Percentiles rank a stretch among this genome's conserved stretches.
These are phyloP conservation scores for Empidonax traillii DNA, from an alignment of 2,113 vertebrate species.

Conservation along the genomic window DNA sequence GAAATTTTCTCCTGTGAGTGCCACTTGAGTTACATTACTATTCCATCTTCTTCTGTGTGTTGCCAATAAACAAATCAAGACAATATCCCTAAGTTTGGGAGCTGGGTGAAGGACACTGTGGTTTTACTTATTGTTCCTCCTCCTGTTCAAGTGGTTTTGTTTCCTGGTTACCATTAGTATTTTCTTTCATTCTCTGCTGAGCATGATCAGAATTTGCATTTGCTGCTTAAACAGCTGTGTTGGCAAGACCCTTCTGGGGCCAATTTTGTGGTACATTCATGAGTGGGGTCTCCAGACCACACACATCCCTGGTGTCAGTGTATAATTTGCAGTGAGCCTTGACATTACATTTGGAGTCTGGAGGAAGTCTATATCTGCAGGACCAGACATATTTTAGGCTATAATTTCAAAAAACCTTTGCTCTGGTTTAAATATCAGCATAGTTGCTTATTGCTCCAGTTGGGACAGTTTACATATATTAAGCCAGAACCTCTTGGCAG, in stretches of 20 bases:
- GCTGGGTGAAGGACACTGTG: neutral
- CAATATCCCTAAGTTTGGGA: neutral
- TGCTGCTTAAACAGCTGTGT: neutral
- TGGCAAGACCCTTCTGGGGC: neutral
- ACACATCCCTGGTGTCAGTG: neutral
- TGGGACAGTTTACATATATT: neutral
- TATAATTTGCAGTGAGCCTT: neutral
- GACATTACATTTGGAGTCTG: neutral
- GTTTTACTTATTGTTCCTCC: neutral
- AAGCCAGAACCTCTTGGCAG: neutral
- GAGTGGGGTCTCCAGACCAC: neutral
- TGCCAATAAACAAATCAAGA: neutral
- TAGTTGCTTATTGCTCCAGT: neutral
- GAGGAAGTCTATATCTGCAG: neutral
- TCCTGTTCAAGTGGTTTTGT: neutral
- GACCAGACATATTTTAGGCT: neutral
- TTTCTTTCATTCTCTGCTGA: neutral
- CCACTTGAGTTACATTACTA: neutral
- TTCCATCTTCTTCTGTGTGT: neutral
- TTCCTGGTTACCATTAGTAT: neutral
- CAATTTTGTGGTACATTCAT: neutral
- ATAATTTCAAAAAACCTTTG: neutral
- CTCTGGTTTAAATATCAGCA: neutral
- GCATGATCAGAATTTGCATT: conserved; percentile 11
- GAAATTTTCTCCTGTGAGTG: neutral